A percentile compares a stretch with the other conserved stretches of the same genome.
Evolutionary conservation across 2,797 vertebrate genomes (phyloP).

Genomic region (Schizothorax lantsangensis): DNA sequence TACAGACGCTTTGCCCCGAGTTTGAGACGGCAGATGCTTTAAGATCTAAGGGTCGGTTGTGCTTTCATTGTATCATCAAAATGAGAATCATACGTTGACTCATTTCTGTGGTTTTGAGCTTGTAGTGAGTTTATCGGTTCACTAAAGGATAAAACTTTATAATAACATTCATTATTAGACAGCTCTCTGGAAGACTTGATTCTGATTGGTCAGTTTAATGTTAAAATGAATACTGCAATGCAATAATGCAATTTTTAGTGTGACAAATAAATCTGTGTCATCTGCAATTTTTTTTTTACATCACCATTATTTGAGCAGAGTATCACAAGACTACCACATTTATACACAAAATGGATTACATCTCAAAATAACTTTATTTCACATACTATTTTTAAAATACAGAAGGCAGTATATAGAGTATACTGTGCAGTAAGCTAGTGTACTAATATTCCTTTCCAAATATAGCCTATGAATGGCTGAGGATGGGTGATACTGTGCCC

Average conservation of each 20-base stretch:
- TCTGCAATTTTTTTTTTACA: background rate
- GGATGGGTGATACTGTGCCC: conserved; percentile 30
- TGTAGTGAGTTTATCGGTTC: background rate
- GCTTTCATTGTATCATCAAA: background rate
- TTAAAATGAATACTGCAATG: background rate
- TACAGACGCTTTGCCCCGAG: conserved; percentile 52
- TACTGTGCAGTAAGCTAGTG: background rate
- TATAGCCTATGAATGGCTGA: background rate
- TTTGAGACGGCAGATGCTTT: conserved; percentile 31
- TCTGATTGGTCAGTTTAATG: background rate
- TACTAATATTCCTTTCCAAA: background rate
- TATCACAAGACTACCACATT: background rate
- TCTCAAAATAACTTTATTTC: conserved; percentile 28
- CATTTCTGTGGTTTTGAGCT: background rate
- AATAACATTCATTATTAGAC: background rate
- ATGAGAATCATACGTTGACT: background rate
- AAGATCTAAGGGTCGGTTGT: background rate
- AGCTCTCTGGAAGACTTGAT: background rate
- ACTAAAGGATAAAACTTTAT: background rate
- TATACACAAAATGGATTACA: background rate
- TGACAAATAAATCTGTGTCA: background rate
- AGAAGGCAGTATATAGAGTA: background rate
- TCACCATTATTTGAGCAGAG: background rate
- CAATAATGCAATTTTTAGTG: background rate
- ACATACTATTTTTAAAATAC: conserved; percentile 3